Base-by-base conservation (phyloP, 1,140 invertebrate species). In the Meloidogyne exigua region DNA sequence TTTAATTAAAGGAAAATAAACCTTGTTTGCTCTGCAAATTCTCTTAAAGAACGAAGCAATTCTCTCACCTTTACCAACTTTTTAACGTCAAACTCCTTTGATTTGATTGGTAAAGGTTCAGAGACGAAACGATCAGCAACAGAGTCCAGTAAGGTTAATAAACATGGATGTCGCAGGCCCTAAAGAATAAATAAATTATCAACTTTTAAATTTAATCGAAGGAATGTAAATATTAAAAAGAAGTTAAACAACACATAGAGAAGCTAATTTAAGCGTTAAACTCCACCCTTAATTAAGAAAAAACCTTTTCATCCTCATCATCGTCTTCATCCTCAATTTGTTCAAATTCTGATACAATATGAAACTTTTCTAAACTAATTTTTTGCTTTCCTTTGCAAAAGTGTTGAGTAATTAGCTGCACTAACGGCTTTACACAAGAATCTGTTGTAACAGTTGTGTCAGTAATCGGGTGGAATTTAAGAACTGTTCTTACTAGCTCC, bases 281-380 rank as follows among this genome's bases (percentile, higher is more conserved):
- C n/a, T n/a, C n/a, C 44, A 49, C 2, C 44, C 7, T 32, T 32
- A 49, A 49, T n/a, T n/a, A 49, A 4, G 4, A 57, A 57, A 57
- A 57, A 57, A 57, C 49, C 49, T 57, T 57, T 57, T 57, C 49
- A n/a, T 57, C n/a, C n/a, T 57, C 49, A 57, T 57, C 49, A n/a
- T 57, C 49, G 4, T 57, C 49, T 21, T 57, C 49, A 57, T 57
- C 49, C 5, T 57, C 49, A n/a, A 57, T 57, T 57, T 57, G 49
- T 57, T 57, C 49, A 57, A 57, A 57, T 57, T 57, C 49, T 9
- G 49, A 57, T 3, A 57, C 49, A 7, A 57, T 57, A 57, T 57
- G 49, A 57, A 57, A 57, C n/a, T 57, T 57, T n/a, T 57, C 49
- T n/a, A 57, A 57, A 9, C 2, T 7, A 57, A n/a, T n/a, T 57